Conservation (phyloP, 2,888 invertebrate species). For the Lycaena phlaeas region DNA sequence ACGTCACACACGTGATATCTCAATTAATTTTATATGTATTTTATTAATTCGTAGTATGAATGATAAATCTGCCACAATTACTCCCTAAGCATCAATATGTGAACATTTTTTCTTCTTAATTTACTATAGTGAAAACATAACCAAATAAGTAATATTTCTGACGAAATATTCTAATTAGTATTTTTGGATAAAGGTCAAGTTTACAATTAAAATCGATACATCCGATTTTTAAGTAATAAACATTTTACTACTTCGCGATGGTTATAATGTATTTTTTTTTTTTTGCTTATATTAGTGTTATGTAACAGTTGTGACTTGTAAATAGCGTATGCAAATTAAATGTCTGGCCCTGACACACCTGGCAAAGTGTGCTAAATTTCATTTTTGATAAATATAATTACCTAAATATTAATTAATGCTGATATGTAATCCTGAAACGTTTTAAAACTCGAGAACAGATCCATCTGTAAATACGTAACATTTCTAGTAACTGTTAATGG, state of each 20-base stretch:
- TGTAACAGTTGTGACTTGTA: slow-evolving; percentile 53
- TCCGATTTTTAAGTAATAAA: too few species aligned
- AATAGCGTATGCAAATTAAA: slow-evolving; percentile 38
- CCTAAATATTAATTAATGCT: too few species aligned
- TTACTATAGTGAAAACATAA: slow-evolving; percentile 12
- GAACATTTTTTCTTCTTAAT: too few species aligned
- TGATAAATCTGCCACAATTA: background rate
- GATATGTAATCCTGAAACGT: too few species aligned
- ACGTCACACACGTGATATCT: slow-evolving; percentile 40
- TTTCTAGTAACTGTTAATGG: too few species aligned
- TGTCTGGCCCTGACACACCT: slow-evolving; percentile 58
- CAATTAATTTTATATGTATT: background rate
- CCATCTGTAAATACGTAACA: too few species aligned
- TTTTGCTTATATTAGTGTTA: slow-evolving; percentile 34
- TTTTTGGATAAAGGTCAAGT: slow-evolving; percentile 53
- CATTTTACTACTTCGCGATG: too few species aligned
- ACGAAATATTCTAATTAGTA: slow-evolving; percentile 4
- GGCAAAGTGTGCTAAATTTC: slow-evolving; percentile 29
- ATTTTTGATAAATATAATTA: background rate
- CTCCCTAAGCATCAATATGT: too few species aligned
- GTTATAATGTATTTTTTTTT: too few species aligned
- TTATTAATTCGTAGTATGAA: background rate
- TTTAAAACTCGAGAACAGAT: too few species aligned
- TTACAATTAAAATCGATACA: slow-evolving; percentile 31
- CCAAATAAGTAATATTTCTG: slow-evolving; percentile 5